Conservation (phyloP, 2,888 invertebrate genomes). For the Pecten maximus region DNA sequence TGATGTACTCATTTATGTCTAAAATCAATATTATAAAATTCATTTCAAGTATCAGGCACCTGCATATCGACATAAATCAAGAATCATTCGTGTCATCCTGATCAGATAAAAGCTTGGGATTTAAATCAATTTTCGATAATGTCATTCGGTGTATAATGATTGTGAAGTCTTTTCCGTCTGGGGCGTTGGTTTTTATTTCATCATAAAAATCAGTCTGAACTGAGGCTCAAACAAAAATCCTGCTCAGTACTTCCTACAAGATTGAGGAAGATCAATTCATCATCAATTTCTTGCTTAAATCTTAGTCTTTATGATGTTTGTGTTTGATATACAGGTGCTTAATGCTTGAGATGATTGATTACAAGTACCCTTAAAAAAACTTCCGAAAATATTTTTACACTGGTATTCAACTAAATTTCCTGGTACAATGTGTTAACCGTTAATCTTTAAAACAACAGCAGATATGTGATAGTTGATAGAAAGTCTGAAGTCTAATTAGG, state of each 20-base stretch:
- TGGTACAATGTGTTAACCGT: too few relatives aligned
- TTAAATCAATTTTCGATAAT: slow-evolving; percentile 31
- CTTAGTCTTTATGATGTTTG: not conserved
- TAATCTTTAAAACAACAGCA: too few relatives aligned
- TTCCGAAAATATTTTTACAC: not conserved
- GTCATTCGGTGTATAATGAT: slow-evolving; percentile 33
- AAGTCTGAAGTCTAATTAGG: not conserved
- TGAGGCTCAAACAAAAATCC: not conserved
- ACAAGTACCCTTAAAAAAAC: not conserved
- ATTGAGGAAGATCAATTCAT: not conserved
- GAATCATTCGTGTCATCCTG: slow-evolving; percentile 31
- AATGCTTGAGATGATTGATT: not conserved
- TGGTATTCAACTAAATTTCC: not conserved
- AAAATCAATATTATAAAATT: slow-evolving; percentile 24
- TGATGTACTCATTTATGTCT: not conserved
- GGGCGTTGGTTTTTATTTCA: slow-evolving; percentile 22
- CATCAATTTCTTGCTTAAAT: not conserved
- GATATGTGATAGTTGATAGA: too few relatives aligned
- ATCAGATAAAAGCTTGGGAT: slow-evolving; percentile 35
- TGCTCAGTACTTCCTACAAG: not conserved
- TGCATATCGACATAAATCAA: slow-evolving; percentile 33
- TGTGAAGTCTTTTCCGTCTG: not conserved
- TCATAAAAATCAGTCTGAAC: not conserved
- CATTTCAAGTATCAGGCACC: slow-evolving; percentile 21
- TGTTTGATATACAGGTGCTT: not conserved